Evolutionary conservation across 2,113 vertebrate genomes (phyloP).

Genomic region (Heloderma charlesbogerti): DNA sequence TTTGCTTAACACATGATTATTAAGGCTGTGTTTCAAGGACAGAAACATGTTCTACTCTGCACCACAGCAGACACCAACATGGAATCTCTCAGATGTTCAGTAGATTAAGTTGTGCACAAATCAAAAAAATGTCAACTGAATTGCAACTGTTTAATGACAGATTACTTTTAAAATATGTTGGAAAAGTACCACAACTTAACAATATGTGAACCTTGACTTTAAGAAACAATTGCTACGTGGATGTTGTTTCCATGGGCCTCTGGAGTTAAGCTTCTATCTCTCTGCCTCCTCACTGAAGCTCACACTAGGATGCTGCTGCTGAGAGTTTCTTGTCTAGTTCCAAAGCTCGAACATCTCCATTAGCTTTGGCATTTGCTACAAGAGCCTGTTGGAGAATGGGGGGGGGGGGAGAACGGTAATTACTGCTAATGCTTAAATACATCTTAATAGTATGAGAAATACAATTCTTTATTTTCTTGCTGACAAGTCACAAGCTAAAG

Average conservation of each 20-base stretch:
- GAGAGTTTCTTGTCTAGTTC: conserved; percentile 84
- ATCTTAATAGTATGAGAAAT: neutral
- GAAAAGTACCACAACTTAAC: neutral
- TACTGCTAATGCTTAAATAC: neutral
- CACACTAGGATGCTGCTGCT: conserved; percentile 70
- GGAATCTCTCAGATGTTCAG: neutral
- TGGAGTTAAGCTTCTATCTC: neutral
- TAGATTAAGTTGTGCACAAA: neutral
- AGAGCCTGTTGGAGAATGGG: conserved; percentile 81
- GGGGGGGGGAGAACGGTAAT: neutral
- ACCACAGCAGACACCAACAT: neutral
- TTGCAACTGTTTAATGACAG: neutral
- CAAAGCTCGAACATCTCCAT: conserved; percentile 82
- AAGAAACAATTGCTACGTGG: neutral
- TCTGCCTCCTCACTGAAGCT: conserved; percentile 27
- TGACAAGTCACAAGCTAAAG: neutral
- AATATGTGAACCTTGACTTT: neutral
- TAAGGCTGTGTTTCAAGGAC: conserved; percentile 41
- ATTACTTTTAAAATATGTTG: neutral
- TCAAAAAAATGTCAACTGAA: neutral
- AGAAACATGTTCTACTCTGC: conserved; percentile 10
- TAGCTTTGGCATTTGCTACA: conserved; percentile 84
- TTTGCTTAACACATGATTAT: conserved; percentile 44
- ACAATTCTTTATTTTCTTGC: neutral
- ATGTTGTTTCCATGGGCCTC: neutral